These are phyloP conservation scores for Cancer borealis DNA, from an alignment of 2,888 invertebrate species.

Conservation along the genomic window DNA sequence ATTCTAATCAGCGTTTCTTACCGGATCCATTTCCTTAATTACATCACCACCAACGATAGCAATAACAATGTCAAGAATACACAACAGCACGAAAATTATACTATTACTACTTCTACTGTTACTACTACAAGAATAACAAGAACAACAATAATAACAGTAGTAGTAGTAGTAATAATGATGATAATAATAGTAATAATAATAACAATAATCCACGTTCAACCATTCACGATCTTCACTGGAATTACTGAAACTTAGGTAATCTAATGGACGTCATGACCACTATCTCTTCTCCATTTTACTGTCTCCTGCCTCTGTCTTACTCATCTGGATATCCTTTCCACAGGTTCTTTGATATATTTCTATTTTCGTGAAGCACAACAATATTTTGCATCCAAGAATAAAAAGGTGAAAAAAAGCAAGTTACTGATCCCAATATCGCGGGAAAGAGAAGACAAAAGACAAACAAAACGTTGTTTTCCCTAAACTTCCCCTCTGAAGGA, in stretches of 20 bases:
- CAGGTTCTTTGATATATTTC: background rate
- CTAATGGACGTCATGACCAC: background rate
- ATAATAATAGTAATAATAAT: background rate
- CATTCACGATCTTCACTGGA: too few relatives aligned
- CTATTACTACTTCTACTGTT: background rate
- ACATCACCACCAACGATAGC: background rate
- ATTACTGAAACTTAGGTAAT: too few relatives aligned
- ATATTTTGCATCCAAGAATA: background rate
- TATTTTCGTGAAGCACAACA: background rate
- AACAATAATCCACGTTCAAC: too few relatives aligned
- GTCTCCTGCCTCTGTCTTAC: background rate
- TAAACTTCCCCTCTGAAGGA: background rate
- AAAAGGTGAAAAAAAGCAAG: background rate
- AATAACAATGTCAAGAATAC: background rate
- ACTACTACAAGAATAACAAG: background rate
- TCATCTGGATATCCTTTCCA: too few relatives aligned
- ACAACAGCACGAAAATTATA: background rate
- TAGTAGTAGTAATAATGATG: background rate
- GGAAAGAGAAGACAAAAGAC: conserved; percentile 2
- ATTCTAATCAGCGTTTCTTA: background rate
- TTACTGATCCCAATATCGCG: background rate
- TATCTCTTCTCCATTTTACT: background rate
- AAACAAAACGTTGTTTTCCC: conserved; percentile 6
- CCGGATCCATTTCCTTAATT: background rate
- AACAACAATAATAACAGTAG: background rate